Base-by-base conservation (phyloP, 2,888 invertebrate genomes). In the Bombylius discolor region DNA sequence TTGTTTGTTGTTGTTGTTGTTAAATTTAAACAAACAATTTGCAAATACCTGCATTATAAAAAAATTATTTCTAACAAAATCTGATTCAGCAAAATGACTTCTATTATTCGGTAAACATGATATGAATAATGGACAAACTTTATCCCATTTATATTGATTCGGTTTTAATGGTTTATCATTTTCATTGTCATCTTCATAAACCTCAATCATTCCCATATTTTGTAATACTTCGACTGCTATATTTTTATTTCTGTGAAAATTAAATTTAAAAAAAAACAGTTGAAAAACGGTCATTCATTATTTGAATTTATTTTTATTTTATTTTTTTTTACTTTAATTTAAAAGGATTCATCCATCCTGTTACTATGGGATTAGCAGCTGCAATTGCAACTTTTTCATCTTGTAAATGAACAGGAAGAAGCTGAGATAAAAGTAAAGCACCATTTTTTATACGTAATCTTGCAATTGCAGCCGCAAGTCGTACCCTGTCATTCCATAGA, bases 271-370 rank as follows among this genome's bases (percentile, higher is more conserved):
- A 23, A 23, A 23, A 23, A 23, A 23, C 1, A 23, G 23, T 23
- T 42, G 11, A 5, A 36, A 6, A 8, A 44, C 33, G 34, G 4
- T 32, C n/a, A 49, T 52, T 31, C 8, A 68, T 70, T 69, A 50
- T n/a, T 31, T 31, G 14, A 34, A 39, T 14, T 11, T 50, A 45
- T 39, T 36, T 32, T 31, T 42, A n/a, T n/a, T n/a, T n/a, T 31
- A 50, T 36, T 52, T 32, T 5, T 46, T 51, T 31, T 61, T 69
- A 82, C 86, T 80, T 81, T 5, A 84, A 75, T 70, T 83, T 82
- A 62, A 82, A 83, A 1, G 82, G 83, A 73, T 90, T 90, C 12
- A 89, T 82, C 89, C 89, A 90, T 60, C 88, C 89, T 0, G 85
- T 85, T 3, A 87, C 81, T 1, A 80, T 75, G 36, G 73, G 71